phyloP scores from a whole-genome alignment of 1,140 invertebrate genomes.

The Heliconius nattereri region DNA sequence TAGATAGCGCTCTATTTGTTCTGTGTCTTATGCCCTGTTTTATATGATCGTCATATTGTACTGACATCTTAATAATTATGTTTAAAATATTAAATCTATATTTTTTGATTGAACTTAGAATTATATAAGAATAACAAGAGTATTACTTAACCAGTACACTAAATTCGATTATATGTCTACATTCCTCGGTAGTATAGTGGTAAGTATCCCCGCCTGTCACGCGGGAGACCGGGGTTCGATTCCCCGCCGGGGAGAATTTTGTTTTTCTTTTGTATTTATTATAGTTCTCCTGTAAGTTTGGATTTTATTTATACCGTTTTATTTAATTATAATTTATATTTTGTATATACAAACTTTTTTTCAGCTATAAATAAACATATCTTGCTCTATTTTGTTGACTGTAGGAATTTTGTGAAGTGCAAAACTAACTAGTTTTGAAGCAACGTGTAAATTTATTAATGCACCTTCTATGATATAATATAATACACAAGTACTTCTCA shows the following conservation, averaged over 20 bases:
- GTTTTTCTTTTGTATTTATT: neutral
- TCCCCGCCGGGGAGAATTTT: constrained; percentile 22
- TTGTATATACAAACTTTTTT: too few relatives aligned
- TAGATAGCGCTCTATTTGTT: neutral
- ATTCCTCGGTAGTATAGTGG: constrained; percentile 49
- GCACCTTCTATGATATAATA: too few relatives aligned
- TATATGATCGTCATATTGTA: neutral
- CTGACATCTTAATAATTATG: neutral
- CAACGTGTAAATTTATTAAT: too few relatives aligned
- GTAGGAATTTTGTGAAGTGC: too few relatives aligned
- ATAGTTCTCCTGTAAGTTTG: neutral
- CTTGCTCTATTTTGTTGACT: too few relatives aligned
- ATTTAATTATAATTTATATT: too few relatives aligned
- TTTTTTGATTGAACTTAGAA: neutral
- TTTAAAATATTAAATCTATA: neutral
- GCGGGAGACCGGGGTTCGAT: constrained; percentile 63
- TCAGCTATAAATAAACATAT: too few relatives aligned
- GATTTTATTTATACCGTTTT: too few relatives aligned
- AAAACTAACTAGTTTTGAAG: too few relatives aligned
- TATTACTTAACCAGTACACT: neutral
- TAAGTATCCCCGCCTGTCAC: constrained; percentile 56
- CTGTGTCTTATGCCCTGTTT: neutral
- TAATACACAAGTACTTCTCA: too few relatives aligned
- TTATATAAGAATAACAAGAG: neutral
- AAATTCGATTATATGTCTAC: too few relatives aligned